These are phyloP conservation scores for Bucco capensis DNA, from an alignment of 2,113 vertebrate species.

Conservation along the genomic window DNA sequence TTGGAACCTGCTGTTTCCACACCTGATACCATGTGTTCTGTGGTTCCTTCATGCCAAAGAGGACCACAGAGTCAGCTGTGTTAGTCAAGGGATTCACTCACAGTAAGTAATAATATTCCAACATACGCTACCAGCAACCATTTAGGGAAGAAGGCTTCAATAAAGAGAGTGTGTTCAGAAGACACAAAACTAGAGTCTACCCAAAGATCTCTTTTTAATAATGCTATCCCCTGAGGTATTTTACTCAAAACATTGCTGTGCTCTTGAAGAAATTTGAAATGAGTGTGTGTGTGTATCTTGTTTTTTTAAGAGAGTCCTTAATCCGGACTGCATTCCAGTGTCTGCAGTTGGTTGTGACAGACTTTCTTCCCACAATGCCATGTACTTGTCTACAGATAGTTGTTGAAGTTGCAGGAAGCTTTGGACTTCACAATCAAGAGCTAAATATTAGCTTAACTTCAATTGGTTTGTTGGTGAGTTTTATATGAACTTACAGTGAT, in stretches of 20 bases:
- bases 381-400: slow-evolving; percentile 97
- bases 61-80: neutral
- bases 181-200: neutral
- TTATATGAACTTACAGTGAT: neutral
- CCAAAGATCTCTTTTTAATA: neutral
- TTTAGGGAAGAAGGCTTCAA: neutral
- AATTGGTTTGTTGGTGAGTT: slow-evolving; percentile 93
- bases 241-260: neutral
- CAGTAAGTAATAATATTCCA: neutral
- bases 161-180: neutral
- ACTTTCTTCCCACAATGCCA: slow-evolving; percentile 98
- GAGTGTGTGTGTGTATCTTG: neutral
- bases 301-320: slow-evolving; percentile 86
- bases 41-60: neutral
- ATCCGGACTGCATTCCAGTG: slow-evolving; percentile 99
- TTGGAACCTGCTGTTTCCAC: neutral
- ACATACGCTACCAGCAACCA: neutral
- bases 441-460: slow-evolving; percentile 99
- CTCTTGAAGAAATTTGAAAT: slow-evolving; percentile 30
- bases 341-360: slow-evolving; percentile 98
- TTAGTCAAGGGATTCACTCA: neutral
- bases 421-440: slow-evolving; percentile 98
- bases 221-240: neutral
- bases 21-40: neutral
- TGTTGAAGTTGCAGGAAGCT: slow-evolving; percentile 97